These are phyloP conservation scores for Forficula auricularia DNA, from an alignment of 1,140 invertebrate genomes.

Conservation along the genomic window DNA sequence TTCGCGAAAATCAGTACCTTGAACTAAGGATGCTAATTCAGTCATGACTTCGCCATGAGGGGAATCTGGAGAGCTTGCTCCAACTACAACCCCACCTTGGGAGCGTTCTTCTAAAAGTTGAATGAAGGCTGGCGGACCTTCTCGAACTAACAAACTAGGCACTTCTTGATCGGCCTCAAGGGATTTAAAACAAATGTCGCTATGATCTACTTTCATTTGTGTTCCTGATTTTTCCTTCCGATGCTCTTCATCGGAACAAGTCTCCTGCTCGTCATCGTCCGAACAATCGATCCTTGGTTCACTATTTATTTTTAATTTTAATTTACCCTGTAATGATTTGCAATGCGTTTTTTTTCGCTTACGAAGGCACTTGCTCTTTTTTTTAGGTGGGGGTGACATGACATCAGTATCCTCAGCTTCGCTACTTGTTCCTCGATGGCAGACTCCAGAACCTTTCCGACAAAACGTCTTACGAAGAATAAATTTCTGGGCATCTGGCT, in stretches of 20 bases:
- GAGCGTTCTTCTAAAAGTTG: conserved; percentile 14
- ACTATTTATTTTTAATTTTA: background rate
- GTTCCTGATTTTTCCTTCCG: conserved; percentile 11
- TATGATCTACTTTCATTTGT: conserved; percentile 13
- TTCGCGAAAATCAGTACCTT: conserved; percentile 12
- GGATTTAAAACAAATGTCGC: background rate
- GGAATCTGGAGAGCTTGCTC: conserved; percentile 22
- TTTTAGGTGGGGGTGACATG: too few relatives aligned
- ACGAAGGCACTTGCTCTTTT: too few relatives aligned
- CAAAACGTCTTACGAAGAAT: too few relatives aligned
- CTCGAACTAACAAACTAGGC: conserved; percentile 12
- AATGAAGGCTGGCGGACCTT: conserved; percentile 10
- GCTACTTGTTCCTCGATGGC: too few relatives aligned
- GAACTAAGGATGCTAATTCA: conserved; percentile 30
- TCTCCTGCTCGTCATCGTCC: conserved; percentile 5
- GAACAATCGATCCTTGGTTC: background rate
- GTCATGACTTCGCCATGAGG: conserved; percentile 28
- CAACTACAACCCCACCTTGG: conserved; percentile 27
- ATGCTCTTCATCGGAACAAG: conserved; percentile 1
- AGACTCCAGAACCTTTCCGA: too few relatives aligned
- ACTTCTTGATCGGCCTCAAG: conserved; percentile 16
- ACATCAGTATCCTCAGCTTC: too few relatives aligned
- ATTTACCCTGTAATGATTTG: too few relatives aligned
- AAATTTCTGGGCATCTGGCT: too few relatives aligned
- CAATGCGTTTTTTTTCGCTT: too few relatives aligned